Conservation (phyloP, 2,797 vertebrate genomes). For the Chrosomus eos region DNA sequence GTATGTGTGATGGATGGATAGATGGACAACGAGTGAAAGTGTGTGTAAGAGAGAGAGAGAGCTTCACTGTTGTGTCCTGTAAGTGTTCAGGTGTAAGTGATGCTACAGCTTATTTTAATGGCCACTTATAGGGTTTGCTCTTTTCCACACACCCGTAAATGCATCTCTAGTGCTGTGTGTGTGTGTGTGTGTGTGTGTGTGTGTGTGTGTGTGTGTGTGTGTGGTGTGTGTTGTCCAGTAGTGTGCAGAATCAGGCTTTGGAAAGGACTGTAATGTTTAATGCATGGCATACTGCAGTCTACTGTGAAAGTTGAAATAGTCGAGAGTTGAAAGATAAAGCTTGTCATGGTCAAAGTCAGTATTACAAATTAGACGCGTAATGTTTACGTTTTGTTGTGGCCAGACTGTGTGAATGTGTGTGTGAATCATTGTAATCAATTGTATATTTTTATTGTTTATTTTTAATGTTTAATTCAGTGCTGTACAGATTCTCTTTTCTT, state of each 20-base stretch:
- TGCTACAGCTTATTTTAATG: conserved; percentile 50
- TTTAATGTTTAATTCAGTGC: not conserved
- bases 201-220: conserved; percentile 26
- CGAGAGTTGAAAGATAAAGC: not conserved
- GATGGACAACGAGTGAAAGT: conserved; percentile 1
- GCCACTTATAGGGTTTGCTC: conserved; percentile 52
- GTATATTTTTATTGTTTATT: not conserved
- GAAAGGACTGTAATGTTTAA: not conserved
- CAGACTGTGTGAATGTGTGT: too few species aligned
- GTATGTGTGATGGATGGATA: conserved; percentile 1
- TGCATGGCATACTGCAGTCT: not conserved
- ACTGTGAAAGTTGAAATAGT: not conserved
- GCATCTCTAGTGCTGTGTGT: conserved; percentile 46
- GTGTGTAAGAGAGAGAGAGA: not conserved
- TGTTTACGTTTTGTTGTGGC: not conserved
- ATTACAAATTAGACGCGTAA: not conserved
- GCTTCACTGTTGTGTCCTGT: conserved; percentile 27
- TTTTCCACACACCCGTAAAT: conserved; percentile 48
- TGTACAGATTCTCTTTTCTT: not conserved
- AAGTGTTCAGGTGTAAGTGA: conserved; percentile 55
- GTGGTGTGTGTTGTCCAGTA: conserved; percentile 27
- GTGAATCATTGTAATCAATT: not conserved
- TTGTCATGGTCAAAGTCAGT: not conserved
- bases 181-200: conserved; percentile 32
- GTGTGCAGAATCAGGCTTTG: conserved; percentile 10